Base-by-base conservation (phyloP, 2,888 invertebrate genomes). In the Patella ulyssiponensis region DNA sequence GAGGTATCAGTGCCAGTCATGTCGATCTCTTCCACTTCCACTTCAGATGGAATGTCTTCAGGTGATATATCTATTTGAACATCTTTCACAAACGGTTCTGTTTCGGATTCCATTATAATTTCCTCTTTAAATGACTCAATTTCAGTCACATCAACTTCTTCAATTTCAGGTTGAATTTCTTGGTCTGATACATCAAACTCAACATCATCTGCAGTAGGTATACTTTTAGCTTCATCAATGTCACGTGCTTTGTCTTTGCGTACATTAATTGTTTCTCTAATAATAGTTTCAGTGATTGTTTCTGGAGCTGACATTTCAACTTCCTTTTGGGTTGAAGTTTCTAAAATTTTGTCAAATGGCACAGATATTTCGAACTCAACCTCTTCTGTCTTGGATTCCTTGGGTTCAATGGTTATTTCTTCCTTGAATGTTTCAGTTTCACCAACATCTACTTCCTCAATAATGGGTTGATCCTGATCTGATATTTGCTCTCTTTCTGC, bases 21-120 rank as follows among this genome's bases (percentile, higher is more conserved):
- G 7, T 20, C 53, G n/a, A 54, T 54, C 23, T 73, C 54, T n/a
- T 73, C 73, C 2, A 23, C 54, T n/a, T 73, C 73, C 2, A 23
- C n/a, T 51, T 17, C 53, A 7, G 51, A 23, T n/a, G 51, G 1
- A 7, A 23, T 52, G 73, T 53, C 53, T 3, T 73, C 73, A 73
- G 53, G 0, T 44, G 73, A 52, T 23, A 73, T 54, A 3, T 44
- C 75, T 23, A 71, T 70, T 2, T 52, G 23, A 69, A 51, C 64
- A 3, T 52, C 23, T 51, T 64, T 64, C 15, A 54, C 74, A 69
- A 69, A 20, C 9, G 74, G 74, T 33, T 78, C 69, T 17, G 73
- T 73, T 69, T 80, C 69, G n/a, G 76, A 58, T 71, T 56, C 53
- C 23, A 73, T 69, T 14, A 54, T 71, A 75, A 64, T 75, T 58